Base-by-base conservation (phyloP, 2,113 vertebrate species). In the Myxocyprinus asiaticus region DNA sequence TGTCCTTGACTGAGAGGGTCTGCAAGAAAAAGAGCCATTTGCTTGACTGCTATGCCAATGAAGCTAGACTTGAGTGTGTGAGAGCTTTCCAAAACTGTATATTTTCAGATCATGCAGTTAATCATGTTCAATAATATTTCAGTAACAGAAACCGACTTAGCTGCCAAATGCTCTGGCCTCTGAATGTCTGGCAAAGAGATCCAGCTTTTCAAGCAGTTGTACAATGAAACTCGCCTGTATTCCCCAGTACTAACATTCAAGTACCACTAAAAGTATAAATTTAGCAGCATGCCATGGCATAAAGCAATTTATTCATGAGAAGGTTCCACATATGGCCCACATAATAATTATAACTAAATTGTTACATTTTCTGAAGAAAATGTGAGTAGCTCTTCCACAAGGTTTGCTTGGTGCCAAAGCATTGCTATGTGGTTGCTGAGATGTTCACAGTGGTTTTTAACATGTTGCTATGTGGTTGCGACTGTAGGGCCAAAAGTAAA, bases 81-180 rank as follows among this genome's bases (percentile, higher is more conserved):
- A 67, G 58, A 7, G 22, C 68, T 64, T 77, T 78, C 69, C 71
- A 71, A 75, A 76, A 70, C 76, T 33, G 58, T 66, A 63, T 14
- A 65, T 84, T 75, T 75, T 73, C 76, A 78, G 71, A 76, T 69
- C 53, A 64, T 65, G 58, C 71, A 63, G 67, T 70, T 70, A 76
- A 71, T 71, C 55, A 77, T 64, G 55, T 70, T 72, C 72, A 71
- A 66, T 70, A 65, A 59, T 65, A 17, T 74, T 51, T 70, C 65
- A 44, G 69, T 59, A 55, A 71, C 59, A 79, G 59, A 79, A 64
- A 79, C 77, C 14, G 12, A 72, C n/a, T 65, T 59, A 65, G 63
- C 63, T 78, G 76, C 76, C 76, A 67, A 67, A 78, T 9, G 50
- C 62, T 74, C 62, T 8, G 53, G 81, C 48, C 68, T 9, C 68